Evolutionary conservation across 1,140 invertebrate species (phyloP), one percentile per base, ranked within the genome.

Genomic region (Heterodera schachtii): DNA sequence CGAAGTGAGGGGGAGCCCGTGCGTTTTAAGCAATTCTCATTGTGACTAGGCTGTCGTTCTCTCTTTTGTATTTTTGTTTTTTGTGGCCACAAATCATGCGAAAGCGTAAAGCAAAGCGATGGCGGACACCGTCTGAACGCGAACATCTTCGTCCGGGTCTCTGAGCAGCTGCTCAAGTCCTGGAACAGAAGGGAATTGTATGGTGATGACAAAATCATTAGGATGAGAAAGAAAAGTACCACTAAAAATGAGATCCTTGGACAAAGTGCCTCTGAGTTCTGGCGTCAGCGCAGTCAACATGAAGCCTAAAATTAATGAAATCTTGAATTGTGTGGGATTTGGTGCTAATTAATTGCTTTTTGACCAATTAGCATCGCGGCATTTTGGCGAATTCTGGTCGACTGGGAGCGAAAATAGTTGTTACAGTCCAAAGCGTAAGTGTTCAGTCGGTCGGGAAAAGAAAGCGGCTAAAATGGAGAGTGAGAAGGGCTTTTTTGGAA

Each of bases 361-460:
- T 67, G 82, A 52, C 88, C 88, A 21, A 84, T 89, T 13, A 89
- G 81, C 44, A 79, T 74, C 19, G 84, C 89, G 31, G 88, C 86
- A 80, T 89, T 90, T 43, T 76, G 75, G n/a, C 89, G 81, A 46
- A 89, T 89, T 57, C 79, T 41, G 31, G 82, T 31, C 46, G 81
- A 87, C 57, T 86, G 80, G 41, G 80, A 85, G 70, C 90, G 90
- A 80, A 88, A 89, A 57, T 90, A 89, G 69, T 89, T 90, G 52
- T 79, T 74, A 73, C 85, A 84, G 71, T 84, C 73, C 31, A 89
- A 78, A 7, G 88, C 88, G 71, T 89, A 89, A 52, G 83, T 81
- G 78, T 89, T 89, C 9, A 90, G 41, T 43, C 84, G 78, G 74
- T 89, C 88, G 1, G 88, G 87, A 70, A 84, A 90, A 3, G 87